Evolutionary conservation across 2,888 invertebrate genomes (phyloP), one percentile per base, ranked within the genome.

Genomic region (Agapostemon virescens): DNA sequence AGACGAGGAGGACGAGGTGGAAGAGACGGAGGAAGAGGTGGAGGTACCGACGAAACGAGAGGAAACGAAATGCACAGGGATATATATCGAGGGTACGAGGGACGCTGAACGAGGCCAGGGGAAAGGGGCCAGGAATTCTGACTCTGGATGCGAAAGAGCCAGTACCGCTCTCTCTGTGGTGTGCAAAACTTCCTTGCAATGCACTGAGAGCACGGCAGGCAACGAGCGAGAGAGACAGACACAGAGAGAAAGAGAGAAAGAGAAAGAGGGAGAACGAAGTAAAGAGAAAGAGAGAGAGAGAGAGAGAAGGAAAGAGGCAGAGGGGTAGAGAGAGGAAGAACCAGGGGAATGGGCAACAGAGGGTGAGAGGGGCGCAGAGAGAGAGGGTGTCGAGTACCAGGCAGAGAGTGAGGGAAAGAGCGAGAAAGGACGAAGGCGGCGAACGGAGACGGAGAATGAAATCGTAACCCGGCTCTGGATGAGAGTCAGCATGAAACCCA

Each of bases 141-240:
- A 88, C 87, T 89, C 85, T 87, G 88, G 89, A 88, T 88, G 85
- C 88, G 86, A 86, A 78, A 83, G 87, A 77, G 84, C 84, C 81
- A 86, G 85, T 82, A 79, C 88, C 79, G 86, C 84, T 85, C 85
- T 84, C 86, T 87, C 86, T 87, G 88, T 85, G 88, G 90, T 83
- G 89, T 88, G 89, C 88, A 88, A 90, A 90, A 90, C 89, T 90
- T 88, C 86, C 88, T 87, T 86, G 88, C 86, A 85, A 85, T 88
- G 83, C 85, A 85, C 75, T 84, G 77, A 64, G 82, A 84, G 84
- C 77, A 78, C 77, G 82, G 78, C 74, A 17, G 7, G 20, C 30
- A 33, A 61, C 49, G 76, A 64, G 40, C 38, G 67, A 20, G 64
- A 13, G 58, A 20, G 61, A 33, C 2, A 3, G 3, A 2, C 20